These are phyloP conservation scores for roundworm (Caenorhabditis elegans) DNA, from an alignment of 1,140 invertebrate species.

Conservation along the genomic window WBcel235 BX284604.4:1913501-1914000, in stretches of 20 bases:
- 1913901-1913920: conserved; percentile 8
- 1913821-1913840: conserved; percentile 87
- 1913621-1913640: background rate
- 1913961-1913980: background rate
- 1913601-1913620: background rate
- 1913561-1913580: background rate
- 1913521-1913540: too few relatives aligned
- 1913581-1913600: background rate
- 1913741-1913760: background rate
- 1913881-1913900: conserved; percentile 70
- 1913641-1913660: background rate
- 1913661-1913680: background rate
- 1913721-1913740: background rate
- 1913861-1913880: conserved; percentile 98
- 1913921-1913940: background rate
- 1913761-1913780: background rate
- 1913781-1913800: too few relatives aligned
- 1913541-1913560: background rate
- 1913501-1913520: too few relatives aligned
- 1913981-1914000: background rate
- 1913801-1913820: background rate
- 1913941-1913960: background rate
- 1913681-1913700: background rate
- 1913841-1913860: conserved; percentile 97
- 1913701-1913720: background rate